phyloP scores from a whole-genome alignment of 1,140 invertebrate species.

The Hermetia illucens region DNA sequence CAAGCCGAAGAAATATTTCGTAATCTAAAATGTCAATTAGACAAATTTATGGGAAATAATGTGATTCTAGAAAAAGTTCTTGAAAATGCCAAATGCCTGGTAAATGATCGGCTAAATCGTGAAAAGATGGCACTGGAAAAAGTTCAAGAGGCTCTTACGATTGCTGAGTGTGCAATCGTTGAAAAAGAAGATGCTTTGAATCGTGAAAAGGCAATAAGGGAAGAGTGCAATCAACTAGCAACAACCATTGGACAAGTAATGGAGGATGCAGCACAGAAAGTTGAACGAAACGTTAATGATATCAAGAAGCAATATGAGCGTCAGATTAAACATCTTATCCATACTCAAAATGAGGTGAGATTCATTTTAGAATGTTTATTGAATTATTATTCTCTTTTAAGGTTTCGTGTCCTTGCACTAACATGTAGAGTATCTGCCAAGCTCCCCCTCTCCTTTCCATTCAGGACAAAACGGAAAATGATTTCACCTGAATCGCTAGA shows the following conservation, averaged over 20 bases:
- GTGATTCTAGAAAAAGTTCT: slow-evolving; percentile 14
- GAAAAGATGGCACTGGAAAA: slow-evolving; percentile 17
- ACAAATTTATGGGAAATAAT: slow-evolving; percentile 4
- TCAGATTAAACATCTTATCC: no score
- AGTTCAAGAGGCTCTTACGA: slow-evolving; percentile 32
- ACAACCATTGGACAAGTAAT: slow-evolving; percentile 33
- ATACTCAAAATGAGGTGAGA: no score
- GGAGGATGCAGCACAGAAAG: slow-evolving; percentile 41
- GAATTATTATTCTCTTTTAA: no score
- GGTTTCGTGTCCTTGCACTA: no score
- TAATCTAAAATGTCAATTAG: neutral
- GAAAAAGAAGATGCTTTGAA: slow-evolving; percentile 31
- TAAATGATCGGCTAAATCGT: slow-evolving; percentile 5
- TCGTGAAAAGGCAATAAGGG: slow-evolving; percentile 16
- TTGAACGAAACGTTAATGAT: slow-evolving; percentile 40
- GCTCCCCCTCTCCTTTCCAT: no score
- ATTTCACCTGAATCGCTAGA: no score
- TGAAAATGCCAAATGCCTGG: slow-evolving; percentile 10
- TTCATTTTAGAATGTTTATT: no score
- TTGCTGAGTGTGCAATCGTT: slow-evolving; percentile 33
- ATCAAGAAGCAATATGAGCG: slow-evolving; percentile 39
- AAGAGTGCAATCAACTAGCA: slow-evolving; percentile 16
- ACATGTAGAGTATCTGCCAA: no score
- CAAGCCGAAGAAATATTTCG: no score
- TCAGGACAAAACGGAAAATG: no score